These are phyloP conservation scores for Champsocephalus gunnari DNA, from an alignment of 2,797 vertebrate species.

Conservation along the genomic window DNA sequence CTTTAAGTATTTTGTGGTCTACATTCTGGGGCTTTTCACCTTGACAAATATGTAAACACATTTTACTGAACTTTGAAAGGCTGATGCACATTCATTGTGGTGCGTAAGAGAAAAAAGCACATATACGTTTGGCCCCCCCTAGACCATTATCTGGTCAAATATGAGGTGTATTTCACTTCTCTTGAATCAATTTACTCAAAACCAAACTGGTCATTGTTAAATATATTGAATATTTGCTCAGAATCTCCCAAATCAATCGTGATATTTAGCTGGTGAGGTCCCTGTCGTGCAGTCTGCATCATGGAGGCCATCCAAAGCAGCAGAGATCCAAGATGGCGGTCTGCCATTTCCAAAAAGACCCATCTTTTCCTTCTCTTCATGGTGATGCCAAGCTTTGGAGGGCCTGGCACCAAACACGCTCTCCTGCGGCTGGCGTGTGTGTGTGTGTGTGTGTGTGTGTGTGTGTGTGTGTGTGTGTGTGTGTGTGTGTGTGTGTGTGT, in stretches of 20 bases:
- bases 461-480: conserved; percentile 35
- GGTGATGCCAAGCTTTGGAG: conserved; percentile 64
- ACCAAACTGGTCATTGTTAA: background rate
- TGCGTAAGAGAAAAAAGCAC: no score
- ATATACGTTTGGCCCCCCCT: no score
- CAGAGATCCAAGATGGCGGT: conserved; percentile 58
- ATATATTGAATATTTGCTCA: conserved; percentile 1
- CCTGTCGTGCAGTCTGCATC: conserved; percentile 29
- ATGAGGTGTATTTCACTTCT: no score
- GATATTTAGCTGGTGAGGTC: conserved; percentile 30
- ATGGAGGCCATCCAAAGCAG: conserved; percentile 53
- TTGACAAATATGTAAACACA: background rate
- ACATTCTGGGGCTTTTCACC: background rate
- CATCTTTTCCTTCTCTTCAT: conserved; percentile 47
- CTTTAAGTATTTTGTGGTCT: background rate
- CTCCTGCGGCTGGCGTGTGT: conserved; percentile 44
- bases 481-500: conserved; percentile 33
- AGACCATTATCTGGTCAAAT: no score
- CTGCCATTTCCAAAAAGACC: conserved; percentile 58
- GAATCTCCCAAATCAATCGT: conserved; percentile 38
- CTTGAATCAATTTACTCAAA: background rate
- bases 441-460: conserved; percentile 47
- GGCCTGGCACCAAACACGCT: conserved; percentile 46
- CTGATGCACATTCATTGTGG: no score
- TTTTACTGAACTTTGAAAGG: no score